phyloP scores from a whole-genome alignment of 2,113 vertebrate species.

The Piprites chloris region DNA sequence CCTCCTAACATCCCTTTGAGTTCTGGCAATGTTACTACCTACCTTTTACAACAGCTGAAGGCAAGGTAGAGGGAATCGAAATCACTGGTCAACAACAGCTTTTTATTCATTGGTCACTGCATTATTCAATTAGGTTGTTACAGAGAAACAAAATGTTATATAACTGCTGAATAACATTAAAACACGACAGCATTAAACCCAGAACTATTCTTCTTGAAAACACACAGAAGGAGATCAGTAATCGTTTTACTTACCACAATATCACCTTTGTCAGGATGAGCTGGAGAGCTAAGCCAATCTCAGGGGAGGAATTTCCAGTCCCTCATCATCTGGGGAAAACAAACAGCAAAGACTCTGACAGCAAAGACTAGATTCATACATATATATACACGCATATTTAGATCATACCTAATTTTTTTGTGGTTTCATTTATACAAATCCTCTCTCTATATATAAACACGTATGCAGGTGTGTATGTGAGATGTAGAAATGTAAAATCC shows the following conservation, averaged over 20 bases:
- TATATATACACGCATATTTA: too few species aligned
- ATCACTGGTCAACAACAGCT: background rate
- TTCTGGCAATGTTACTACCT: background rate
- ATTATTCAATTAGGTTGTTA: background rate
- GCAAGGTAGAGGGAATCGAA: background rate
- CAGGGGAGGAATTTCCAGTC: too few species aligned
- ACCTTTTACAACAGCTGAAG: background rate
- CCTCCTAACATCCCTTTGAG: background rate
- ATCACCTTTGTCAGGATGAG: background rate
- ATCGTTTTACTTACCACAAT: background rate
- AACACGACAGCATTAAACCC: background rate
- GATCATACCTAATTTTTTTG: background rate
- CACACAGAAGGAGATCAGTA: background rate
- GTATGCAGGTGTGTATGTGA: background rate
- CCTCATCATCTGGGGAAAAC: background rate
- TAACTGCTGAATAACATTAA: background rate
- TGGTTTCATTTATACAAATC: background rate
- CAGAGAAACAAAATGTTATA: background rate
- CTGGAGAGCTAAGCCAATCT: background rate
- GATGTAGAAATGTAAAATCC: background rate
- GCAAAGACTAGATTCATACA: background rate
- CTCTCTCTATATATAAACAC: background rate
- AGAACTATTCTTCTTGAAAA: background rate
- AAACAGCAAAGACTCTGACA: background rate
- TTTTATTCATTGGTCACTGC: background rate